Base-by-base conservation (phyloP, 2,113 vertebrate genomes). In the Elephas maximus region DNA sequence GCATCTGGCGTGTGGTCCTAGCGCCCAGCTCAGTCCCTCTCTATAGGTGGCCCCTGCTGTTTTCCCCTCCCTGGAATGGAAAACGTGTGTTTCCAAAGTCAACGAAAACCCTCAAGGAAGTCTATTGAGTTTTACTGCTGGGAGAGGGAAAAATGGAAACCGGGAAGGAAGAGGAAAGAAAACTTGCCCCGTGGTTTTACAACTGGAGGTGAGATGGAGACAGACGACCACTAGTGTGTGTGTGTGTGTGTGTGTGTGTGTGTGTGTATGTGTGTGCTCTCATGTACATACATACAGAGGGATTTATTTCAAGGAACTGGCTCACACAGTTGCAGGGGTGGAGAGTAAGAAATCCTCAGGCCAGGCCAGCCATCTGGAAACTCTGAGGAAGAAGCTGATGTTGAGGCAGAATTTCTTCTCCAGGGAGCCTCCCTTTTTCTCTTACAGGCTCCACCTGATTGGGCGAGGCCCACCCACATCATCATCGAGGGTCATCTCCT, bases 121-220 rank as follows among this genome's bases (percentile, higher is more conserved):
- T 45, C 57, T 45, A 8, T 0, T 17, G 48, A 45, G 60, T 17
- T 37, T 89, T 1, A 11, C 23, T 14, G 44, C n/a, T 0, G 8
- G 26, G 23, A 28, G 62, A 41, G 20, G 88, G 23, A 5, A 20
- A 18, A 20, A 44, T 7, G 21, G n/a, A 37, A 28, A 24, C 8
- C 0, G 0, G 21, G 44, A 23, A n/a, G 33, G 20, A 33, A 1
- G 6, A 6, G 37, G 30, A 45, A 44, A 30, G 9, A 28, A 53
- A 23, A 5, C 33, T 0, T 6, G 26, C 23, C 17, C 37, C 8
- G 33, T 0, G 1, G 23, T 8, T 24, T 44, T 15, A 33, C 53
- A 12, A 2, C 62, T 3, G 53, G 62, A 1, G 24, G 2, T 6
- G 65, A 62, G 20, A 62, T 23, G 21, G 60, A 1, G 60, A 62